phyloP scores from a whole-genome alignment of 2,113 vertebrate species.

The Tragelaphus strepsiceros region DNA sequence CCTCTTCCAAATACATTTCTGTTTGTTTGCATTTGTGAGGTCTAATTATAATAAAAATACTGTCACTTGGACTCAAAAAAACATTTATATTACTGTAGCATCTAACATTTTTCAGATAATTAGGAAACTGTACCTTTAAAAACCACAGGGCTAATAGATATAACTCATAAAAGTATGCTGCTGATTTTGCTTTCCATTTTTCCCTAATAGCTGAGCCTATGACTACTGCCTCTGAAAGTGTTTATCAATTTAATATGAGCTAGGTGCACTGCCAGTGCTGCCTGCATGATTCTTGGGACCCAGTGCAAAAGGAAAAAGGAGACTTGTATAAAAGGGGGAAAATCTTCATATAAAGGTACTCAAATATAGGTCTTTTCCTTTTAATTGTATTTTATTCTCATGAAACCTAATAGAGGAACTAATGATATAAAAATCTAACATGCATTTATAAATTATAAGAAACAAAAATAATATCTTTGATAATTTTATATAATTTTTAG shows the following conservation, averaged over 20 bases:
- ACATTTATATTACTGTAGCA: not conserved
- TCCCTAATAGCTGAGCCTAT: not conserved
- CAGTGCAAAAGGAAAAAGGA: not conserved
- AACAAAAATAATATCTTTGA: not conserved
- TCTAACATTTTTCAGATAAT: not conserved
- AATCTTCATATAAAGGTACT: not conserved
- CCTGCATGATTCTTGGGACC: not conserved
- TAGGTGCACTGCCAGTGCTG: not conserved
- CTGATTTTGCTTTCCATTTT: not conserved
- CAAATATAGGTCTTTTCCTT: not conserved
- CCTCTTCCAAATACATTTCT: not conserved
- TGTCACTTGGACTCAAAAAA: conserved; percentile 26
- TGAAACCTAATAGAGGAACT: not conserved
- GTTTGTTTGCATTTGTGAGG: not conserved
- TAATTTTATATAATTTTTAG: not conserved
- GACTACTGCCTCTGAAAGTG: not conserved
- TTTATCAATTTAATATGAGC: not conserved
- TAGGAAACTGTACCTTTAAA: not conserved
- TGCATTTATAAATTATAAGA: not conserved
- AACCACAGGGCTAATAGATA: not conserved
- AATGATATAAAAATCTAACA: not conserved
- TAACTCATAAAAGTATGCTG: not conserved
- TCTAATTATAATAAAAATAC: conserved; percentile 28
- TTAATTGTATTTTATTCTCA: not conserved
- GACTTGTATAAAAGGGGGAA: not conserved